Evolutionary conservation across 1,140 invertebrate species (phyloP).

Genomic region (Carcinoscorpius rotundicauda): DNA sequence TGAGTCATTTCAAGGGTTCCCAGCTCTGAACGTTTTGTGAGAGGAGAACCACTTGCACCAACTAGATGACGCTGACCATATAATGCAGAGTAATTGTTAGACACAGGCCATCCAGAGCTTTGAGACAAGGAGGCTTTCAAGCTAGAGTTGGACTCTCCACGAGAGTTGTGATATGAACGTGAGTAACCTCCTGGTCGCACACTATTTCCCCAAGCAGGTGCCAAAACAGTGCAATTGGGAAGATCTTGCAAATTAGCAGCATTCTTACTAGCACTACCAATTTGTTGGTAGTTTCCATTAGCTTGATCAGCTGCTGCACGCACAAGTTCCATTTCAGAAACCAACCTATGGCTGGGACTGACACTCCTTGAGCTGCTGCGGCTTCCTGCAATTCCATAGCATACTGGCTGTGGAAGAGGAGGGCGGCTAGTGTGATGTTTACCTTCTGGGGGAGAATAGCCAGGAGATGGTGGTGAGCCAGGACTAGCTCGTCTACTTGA

Average conservation of each 20-base stretch:
- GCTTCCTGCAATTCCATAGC: too few species aligned
- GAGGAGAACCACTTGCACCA: background rate
- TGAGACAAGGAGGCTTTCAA: too few species aligned
- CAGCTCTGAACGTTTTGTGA: slow-evolving; percentile 8
- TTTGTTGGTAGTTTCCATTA: slow-evolving; percentile 34
- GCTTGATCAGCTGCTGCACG: slow-evolving; percentile 41
- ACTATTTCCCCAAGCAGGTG: too few species aligned
- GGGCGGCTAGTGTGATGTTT: too few species aligned
- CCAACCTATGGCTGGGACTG: slow-evolving; percentile 65
- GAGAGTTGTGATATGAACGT: too few species aligned
- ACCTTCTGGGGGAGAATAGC: too few species aligned
- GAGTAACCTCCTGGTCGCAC: too few species aligned
- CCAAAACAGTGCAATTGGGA: too few species aligned
- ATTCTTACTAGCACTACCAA: slow-evolving; percentile 2
- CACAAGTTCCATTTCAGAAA: slow-evolving; percentile 70
- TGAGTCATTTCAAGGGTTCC: slow-evolving; percentile 25
- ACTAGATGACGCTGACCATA: slow-evolving; percentile 14
- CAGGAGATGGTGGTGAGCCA: too few species aligned
- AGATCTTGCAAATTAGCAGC: background rate
- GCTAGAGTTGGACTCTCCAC: too few species aligned
- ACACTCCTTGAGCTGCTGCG: slow-evolving; percentile 27
- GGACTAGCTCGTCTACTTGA: too few species aligned
- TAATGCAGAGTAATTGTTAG: slow-evolving; percentile 18
- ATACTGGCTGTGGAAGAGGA: too few species aligned
- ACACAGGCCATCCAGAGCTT: slow-evolving; percentile 1